Conservation (phyloP, 2,797 vertebrate genomes). For the Odontamblyopus lacepedii region DNA sequence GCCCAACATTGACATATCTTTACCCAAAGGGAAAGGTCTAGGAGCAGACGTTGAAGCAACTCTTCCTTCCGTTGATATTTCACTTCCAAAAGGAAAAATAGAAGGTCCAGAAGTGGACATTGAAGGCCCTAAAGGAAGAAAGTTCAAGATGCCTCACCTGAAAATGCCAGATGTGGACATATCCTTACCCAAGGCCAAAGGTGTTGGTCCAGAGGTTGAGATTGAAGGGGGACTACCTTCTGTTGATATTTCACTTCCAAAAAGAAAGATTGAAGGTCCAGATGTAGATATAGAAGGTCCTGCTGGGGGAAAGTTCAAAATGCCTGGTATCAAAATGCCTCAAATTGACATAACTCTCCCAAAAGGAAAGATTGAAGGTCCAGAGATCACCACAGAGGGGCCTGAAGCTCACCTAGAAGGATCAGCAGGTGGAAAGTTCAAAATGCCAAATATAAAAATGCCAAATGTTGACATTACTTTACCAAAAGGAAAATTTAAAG, state of each 20-base stretch:
- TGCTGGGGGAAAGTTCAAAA: conserved; percentile 21
- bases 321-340: conserved; percentile 35
- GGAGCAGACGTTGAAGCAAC: conserved; percentile 23
- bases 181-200: conserved; percentile 51
- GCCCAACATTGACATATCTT: conserved; percentile 24
- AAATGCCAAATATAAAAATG: neutral
- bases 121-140: conserved; percentile 25
- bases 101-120: conserved; percentile 36
- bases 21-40: conserved; percentile 49
- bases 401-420: conserved; percentile 12
- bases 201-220: conserved; percentile 24
- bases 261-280: conserved; percentile 23
- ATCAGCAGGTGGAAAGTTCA: conserved; percentile 21
- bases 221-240: conserved; percentile 38
- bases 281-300: conserved; percentile 27
- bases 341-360: conserved; percentile 55
- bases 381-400: neutral
- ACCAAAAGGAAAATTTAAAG: conserved; percentile 30
- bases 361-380: conserved; percentile 51
- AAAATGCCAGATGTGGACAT: conserved; percentile 49
- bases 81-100: conserved; percentile 55
- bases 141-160: conserved; percentile 43
- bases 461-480: conserved; percentile 55
- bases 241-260: conserved; percentile 62
- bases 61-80: conserved; percentile 60